A percentile compares a stretch with the other conserved stretches of the same genome.
Conservation (phyloP, 1,140 invertebrate genomes). For the Papilio helenus region DNA sequence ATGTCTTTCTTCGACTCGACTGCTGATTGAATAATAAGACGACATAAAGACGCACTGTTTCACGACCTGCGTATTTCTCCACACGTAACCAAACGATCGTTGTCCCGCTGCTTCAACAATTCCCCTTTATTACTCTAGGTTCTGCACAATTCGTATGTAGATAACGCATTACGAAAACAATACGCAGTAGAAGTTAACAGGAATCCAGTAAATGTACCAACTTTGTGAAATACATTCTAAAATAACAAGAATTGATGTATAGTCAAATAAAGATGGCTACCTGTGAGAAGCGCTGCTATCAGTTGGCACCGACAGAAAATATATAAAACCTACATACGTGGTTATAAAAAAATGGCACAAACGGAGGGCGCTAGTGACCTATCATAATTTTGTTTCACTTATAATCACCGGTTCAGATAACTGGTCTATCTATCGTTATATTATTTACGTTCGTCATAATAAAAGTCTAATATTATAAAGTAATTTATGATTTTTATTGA, state of each 20-base stretch:
- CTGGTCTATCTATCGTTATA: no score
- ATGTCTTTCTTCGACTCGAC: constrained; percentile 40
- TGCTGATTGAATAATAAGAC: constrained; percentile 38
- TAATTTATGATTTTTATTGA: no score
- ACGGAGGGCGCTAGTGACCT: no score
- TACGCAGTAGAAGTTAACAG: background rate
- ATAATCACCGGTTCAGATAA: no score
- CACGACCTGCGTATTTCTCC: constrained; percentile 29
- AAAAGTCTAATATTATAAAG: no score
- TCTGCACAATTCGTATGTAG: constrained; percentile 5
- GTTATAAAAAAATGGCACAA: no score
- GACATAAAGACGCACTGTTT: constrained; percentile 36
- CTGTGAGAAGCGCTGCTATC: no score
- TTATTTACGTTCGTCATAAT: no score
- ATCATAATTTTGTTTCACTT: no score
- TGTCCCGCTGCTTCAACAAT: background rate
- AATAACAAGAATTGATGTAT: background rate
- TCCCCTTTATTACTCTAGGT: background rate
- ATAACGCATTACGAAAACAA: background rate
- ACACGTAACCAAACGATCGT: constrained; percentile 9
- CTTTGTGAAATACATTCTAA: background rate
- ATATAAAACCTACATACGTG: no score
- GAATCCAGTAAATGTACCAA: background rate
- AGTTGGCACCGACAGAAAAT: no score
- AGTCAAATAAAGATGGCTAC: no score